Base-by-base conservation (phyloP, 2,888 invertebrate genomes). In the Drosophila rubida region DNA sequence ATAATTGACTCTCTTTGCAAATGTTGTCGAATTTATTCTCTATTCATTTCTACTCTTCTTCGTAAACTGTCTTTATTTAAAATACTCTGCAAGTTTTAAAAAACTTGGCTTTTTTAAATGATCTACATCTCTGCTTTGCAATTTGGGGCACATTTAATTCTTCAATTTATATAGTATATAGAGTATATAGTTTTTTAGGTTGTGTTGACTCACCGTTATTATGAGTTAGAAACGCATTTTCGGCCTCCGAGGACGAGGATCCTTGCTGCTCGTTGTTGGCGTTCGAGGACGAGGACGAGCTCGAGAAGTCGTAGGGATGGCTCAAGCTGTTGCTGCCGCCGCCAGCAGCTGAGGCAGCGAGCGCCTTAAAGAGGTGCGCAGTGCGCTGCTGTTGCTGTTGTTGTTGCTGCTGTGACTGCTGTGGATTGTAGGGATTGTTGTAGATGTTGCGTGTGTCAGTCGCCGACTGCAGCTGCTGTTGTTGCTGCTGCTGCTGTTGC, bases 181-280 rank as follows among this genome's bases (percentile, higher is more conserved):
- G n/a, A n/a, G n/a, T 19, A 19, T 19, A 19, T 19, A 19, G 19
- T 19, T 3, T 1, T 19, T 19, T 19, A 19, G 1, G 5, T 16
- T 16, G 4, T 30, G 1, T 30, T 14, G 1, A 44, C 90, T 90
- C 44, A 90, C 90, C 90, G 86, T 90, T 90, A 96, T 90, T 96
- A 89, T 88, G 90, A 89, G 85, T 85, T 78, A 90, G 68, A 95
- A 93, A 96, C 95, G 91, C 96, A 95, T 85, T 96, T 93, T 87
- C 95, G 94, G 76, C 94, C 93, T 88, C 91, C 87, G 85, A 92
- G 91, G 93, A 91, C 89, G 90, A 91, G 89, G 90, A 91, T 91
- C 84, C 91, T 58, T 77, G 92, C 64, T 92, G 91, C 61, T 86
- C 88, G 50, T 78, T 88, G 46, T 86, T 89, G 61, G 73, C 86